Percentiles rank a stretch among this genome's conserved stretches.
Evolutionary conservation across 2,888 invertebrate genomes (phyloP).

Genomic region (Achlya flavicornis): DNA sequence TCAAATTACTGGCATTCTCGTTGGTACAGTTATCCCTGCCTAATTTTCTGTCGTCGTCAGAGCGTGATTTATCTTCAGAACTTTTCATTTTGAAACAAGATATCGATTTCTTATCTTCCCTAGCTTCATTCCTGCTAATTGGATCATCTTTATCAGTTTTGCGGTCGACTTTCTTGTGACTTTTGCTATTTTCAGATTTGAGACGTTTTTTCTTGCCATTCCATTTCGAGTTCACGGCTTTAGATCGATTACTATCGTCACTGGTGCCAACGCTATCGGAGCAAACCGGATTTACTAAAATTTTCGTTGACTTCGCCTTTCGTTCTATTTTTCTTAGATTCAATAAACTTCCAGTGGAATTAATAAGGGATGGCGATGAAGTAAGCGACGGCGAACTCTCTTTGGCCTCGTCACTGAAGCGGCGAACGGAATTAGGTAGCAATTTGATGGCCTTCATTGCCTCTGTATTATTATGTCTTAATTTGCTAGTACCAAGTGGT

Average conservation of each 20-base stretch:
- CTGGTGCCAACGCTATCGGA: conserved; percentile 72
- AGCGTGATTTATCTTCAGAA: conserved; percentile 70
- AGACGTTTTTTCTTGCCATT: conserved; percentile 78
- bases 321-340: conserved; percentile 77
- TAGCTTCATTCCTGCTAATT: conserved; percentile 67
- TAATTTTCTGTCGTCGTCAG: conserved; percentile 66
- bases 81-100: conserved; percentile 80
- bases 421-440: conserved; percentile 56
- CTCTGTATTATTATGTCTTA: conserved; percentile 63
- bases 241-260: conserved; percentile 73
- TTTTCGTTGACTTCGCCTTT: conserved; percentile 78
- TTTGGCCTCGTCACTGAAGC: conserved; percentile 61
- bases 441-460: conserved; percentile 68
- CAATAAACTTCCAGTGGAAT: conserved; percentile 65
- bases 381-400: conserved; percentile 62
- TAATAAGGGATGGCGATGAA: conserved; percentile 64
- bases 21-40: conserved; percentile 74
- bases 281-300: conserved; percentile 77
- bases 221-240: conserved; percentile 67
- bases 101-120: conserved; percentile 73
- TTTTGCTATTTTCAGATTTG: conserved; percentile 57
- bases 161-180: conserved; percentile 50
- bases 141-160: conserved; percentile 63
- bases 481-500: conserved; percentile 77
- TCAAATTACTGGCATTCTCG: conserved; percentile 74